Evolutionary conservation across 1,140 invertebrate species (phyloP).

Genomic region (Papilio dardanus): DNA sequence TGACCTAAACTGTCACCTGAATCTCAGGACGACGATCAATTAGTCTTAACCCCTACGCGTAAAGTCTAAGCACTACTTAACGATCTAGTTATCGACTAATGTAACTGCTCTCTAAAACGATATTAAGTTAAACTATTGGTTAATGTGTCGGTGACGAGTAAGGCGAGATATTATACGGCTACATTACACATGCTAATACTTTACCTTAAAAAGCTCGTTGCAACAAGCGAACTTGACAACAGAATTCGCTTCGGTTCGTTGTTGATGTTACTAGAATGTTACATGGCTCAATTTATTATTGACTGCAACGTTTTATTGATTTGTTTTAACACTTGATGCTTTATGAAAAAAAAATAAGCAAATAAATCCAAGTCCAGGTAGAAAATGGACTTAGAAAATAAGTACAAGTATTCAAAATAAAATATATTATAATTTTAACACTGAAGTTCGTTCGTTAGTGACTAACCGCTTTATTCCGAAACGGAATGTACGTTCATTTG

Average conservation of each 20-base stretch:
- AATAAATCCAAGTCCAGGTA: too few species aligned
- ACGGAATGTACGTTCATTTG: conserved; percentile 20
- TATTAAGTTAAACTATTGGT: conserved; percentile 77
- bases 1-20: too few species aligned
- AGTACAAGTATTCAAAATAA: too few species aligned
- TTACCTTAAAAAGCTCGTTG: conserved; percentile 28
- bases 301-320: background rate
- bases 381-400: too few species aligned
- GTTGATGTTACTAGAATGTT: background rate
- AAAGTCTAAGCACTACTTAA: too few species aligned
- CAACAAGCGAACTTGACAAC: conserved; percentile 16
- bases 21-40: too few species aligned
- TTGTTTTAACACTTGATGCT: background rate
- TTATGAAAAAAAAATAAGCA: background rate
- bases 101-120: too few species aligned
- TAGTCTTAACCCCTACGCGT: too few species aligned
- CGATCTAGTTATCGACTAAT: too few species aligned
- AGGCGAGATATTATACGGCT: conserved; percentile 61
- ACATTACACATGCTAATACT: conserved; percentile 54
- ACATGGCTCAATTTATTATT: background rate
- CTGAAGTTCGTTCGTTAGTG: background rate
- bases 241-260: conserved; percentile 24
- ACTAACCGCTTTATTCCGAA: too few species aligned
- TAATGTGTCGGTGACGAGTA: conserved; percentile 73
- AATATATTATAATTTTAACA: too few species aligned